A percentile compares a stretch with the other conserved stretches of the same genome.
These are phyloP conservation scores for Ophioderma brevispina DNA, from an alignment of 35 echinoderm and acorn worm genomes.

Conservation along the genomic window DNA sequence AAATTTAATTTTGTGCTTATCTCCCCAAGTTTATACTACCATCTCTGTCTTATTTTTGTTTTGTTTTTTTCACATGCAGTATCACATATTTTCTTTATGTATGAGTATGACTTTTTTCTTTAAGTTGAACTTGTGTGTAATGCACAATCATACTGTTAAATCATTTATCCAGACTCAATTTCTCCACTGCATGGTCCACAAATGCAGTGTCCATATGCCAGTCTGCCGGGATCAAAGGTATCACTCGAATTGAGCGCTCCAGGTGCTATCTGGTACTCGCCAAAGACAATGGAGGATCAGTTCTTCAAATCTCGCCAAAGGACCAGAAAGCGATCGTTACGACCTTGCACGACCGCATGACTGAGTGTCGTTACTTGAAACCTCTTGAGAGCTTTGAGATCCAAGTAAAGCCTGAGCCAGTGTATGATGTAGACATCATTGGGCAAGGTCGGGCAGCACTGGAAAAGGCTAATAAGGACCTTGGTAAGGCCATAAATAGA, in stretches of 20 bases:
- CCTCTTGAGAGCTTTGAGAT: constrained; percentile 87
- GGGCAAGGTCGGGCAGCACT: constrained; percentile 72
- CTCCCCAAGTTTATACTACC: no score
- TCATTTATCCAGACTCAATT: constrained; percentile 82
- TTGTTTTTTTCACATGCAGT: neutral
- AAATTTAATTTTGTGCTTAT: no score
- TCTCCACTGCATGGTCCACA: constrained; percentile 98
- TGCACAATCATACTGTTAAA: no score
- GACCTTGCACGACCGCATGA: constrained; percentile 89
- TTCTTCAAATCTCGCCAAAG: constrained; percentile 18
- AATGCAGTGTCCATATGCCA: constrained; percentile 98
- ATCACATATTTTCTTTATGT: no score
- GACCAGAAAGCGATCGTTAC: constrained; percentile 53
- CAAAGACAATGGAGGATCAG: constrained; percentile 5
- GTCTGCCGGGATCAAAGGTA: constrained; percentile 74
- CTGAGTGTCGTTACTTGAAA: constrained; percentile 84
- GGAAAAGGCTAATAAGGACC: constrained; percentile 90
- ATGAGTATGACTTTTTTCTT: no score
- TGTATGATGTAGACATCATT: constrained; percentile 91
- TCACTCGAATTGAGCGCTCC: constrained; percentile 83
- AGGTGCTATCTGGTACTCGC: constrained; percentile 66
- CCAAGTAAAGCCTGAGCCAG: constrained; percentile 67
- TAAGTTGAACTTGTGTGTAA: no score
- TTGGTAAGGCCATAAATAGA: constrained; percentile 78
- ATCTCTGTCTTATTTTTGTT: neutral